These are phyloP conservation scores for Oophaga sylvatica DNA, from an alignment of 2,797 vertebrate genomes.

Conservation along the genomic window DNA sequence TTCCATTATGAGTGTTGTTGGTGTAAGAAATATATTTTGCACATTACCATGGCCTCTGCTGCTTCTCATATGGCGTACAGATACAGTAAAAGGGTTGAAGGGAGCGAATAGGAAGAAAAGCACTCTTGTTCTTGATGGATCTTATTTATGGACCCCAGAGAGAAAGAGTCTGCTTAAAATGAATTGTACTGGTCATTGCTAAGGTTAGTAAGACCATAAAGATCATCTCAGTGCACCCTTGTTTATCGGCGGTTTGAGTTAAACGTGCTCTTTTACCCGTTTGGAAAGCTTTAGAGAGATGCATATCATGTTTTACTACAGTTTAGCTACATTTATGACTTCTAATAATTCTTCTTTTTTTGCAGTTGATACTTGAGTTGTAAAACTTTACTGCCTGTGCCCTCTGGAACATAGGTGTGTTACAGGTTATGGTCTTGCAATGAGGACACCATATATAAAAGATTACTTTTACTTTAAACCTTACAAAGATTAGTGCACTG, in stretches of 20 bases:
- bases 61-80: background rate
- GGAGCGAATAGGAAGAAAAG: slow-evolving; percentile 3
- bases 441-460: slow-evolving; percentile 33
- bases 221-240: background rate
- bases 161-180: background rate
- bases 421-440: slow-evolving; percentile 14
- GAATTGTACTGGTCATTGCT: slow-evolving; percentile 25
- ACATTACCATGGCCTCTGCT: background rate
- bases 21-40: background rate
- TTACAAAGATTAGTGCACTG: background rate
- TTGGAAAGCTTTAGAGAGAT: slow-evolving; percentile 24
- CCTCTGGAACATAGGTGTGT: slow-evolving; percentile 20
- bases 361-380: slow-evolving; percentile 15
- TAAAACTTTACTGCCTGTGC: slow-evolving; percentile 20
- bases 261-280: slow-evolving; percentile 3
- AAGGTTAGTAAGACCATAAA: slow-evolving; percentile 19
- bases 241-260: slow-evolving; percentile 26
- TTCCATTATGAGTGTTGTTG: background rate
- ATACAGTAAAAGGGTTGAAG: background rate
- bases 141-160: slow-evolving; percentile 2
- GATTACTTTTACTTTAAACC: background rate
- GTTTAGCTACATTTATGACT: slow-evolving; percentile 39
- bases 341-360: slow-evolving; percentile 21
- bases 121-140: background rate
- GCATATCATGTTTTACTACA: slow-evolving; percentile 36